These are phyloP conservation scores for Archips xylosteana DNA, from an alignment of 2,888 invertebrate genomes.

Conservation along the genomic window DNA sequence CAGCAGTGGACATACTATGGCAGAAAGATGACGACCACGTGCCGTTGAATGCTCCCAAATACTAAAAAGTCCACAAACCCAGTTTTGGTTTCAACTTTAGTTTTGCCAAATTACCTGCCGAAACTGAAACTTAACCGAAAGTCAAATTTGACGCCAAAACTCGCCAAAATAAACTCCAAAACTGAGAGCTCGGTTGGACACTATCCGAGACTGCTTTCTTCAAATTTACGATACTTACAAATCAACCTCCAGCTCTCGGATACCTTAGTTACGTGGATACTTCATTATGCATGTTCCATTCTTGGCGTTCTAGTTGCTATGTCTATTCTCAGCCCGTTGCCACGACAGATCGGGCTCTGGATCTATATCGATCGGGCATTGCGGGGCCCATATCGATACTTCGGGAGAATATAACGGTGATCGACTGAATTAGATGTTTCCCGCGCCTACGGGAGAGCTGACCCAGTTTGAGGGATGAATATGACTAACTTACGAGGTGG, in stretches of 20 bases:
- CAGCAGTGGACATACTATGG: no score
- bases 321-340: conserved; percentile 48
- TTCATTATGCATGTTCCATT: conserved; percentile 1
- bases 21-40: no score
- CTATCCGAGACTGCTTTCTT: no score
- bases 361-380: conserved; percentile 44
- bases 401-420: conserved; percentile 54
- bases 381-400: conserved; percentile 47
- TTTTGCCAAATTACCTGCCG: no score
- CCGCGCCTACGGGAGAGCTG: conserved; percentile 52
- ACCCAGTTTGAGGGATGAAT: conserved; percentile 55
- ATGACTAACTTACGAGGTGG: conserved; percentile 7
- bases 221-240: background rate
- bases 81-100: no score
- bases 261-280: background rate
- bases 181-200: no score
- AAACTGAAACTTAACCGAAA: no score
- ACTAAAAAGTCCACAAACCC: no score
- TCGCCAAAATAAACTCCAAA: no score
- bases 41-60: no score
- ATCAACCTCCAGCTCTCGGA: background rate
- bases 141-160: no score
- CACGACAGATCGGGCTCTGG: conserved; percentile 56
- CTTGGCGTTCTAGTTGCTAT: conserved; percentile 8
- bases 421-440: conserved; percentile 76